phyloP scores from a whole-genome alignment of 2,888 invertebrate genomes.

The Plemyria rubiginata region DNA sequence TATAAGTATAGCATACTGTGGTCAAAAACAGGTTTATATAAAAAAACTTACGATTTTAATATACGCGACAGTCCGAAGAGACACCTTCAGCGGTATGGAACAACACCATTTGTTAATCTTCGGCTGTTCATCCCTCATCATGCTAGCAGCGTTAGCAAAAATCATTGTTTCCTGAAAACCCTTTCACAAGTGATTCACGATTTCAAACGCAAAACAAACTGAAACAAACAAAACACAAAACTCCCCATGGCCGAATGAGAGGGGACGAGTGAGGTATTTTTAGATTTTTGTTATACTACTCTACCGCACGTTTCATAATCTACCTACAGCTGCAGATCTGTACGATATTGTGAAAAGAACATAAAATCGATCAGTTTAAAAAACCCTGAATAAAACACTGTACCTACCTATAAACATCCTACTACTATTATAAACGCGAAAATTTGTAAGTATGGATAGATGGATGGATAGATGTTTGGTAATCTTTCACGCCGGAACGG shows the following conservation, averaged over 20 bases:
- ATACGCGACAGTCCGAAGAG: constrained; percentile 26
- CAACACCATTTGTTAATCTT: constrained; percentile 29
- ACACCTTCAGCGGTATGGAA: constrained; percentile 11
- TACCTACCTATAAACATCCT: too few relatives aligned
- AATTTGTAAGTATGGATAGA: too few relatives aligned
- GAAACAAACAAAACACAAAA: constrained; percentile 4
- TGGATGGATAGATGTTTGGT: too few relatives aligned
- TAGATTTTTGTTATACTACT: constrained; percentile 19
- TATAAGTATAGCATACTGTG: not conserved
- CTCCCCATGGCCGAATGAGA: constrained; percentile 16
- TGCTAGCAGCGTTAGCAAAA: constrained; percentile 27
- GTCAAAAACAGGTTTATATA: not conserved
- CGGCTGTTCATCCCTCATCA: constrained; percentile 30
- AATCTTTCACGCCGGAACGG: too few relatives aligned
- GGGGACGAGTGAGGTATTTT: constrained; percentile 25
- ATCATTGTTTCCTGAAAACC: constrained; percentile 20
- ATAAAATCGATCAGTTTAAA: not conserved
- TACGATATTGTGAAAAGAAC: not conserved
- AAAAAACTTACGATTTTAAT: constrained; percentile 28
- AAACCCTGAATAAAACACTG: not conserved
- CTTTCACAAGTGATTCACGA: constrained; percentile 10
- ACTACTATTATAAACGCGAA: too few relatives aligned
- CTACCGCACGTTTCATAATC: constrained; percentile 15
- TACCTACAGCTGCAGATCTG: not conserved
- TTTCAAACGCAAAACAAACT: constrained; percentile 22